Percentiles rank a stretch among this genome's conserved stretches.
Evolutionary conservation across 1,140 invertebrate genomes (phyloP).

Genomic region (Tribolium castaneum): DNA sequence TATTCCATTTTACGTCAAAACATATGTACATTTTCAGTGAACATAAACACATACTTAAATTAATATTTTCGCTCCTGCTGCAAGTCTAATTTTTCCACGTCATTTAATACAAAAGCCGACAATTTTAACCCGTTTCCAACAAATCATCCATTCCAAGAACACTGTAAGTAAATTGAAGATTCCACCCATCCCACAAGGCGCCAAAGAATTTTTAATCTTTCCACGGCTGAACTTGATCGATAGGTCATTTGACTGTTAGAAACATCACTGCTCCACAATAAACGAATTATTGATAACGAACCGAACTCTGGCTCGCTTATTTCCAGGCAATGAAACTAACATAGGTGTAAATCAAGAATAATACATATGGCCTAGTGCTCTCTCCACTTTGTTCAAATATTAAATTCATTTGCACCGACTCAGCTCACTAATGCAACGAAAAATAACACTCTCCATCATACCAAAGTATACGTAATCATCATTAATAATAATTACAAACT

Average conservation of each 20-base stretch:
- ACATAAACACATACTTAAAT: constrained; percentile 16
- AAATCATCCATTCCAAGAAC: constrained; percentile 19
- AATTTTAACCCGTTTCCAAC: constrained; percentile 24
- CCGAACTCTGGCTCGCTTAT: not conserved
- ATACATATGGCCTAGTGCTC: not conserved
- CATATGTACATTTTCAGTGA: constrained; percentile 1
- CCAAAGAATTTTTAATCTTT: constrained; percentile 32
- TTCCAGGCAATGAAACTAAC: constrained; percentile 1
- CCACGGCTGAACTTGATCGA: constrained; percentile 8
- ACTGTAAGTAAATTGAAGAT: constrained; percentile 31
- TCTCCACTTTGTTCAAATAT: not conserved
- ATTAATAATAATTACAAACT: not conserved
- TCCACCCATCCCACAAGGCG: constrained; percentile 13
- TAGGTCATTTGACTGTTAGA: constrained; percentile 30
- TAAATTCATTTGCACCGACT: not conserved
- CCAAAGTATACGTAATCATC: not conserved
- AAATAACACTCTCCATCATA: not conserved
- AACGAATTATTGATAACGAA: constrained; percentile 24
- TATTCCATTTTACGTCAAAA: constrained; percentile 7
- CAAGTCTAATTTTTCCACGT: constrained; percentile 6
- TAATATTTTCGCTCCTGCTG: not conserved
- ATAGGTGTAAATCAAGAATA: not conserved
- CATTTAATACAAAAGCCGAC: constrained; percentile 5
- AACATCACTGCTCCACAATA: constrained; percentile 20
- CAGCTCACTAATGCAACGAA: not conserved